Conservation (phyloP, 1,140 invertebrate species). For the Stratiolaelaps scimitus region DNA sequence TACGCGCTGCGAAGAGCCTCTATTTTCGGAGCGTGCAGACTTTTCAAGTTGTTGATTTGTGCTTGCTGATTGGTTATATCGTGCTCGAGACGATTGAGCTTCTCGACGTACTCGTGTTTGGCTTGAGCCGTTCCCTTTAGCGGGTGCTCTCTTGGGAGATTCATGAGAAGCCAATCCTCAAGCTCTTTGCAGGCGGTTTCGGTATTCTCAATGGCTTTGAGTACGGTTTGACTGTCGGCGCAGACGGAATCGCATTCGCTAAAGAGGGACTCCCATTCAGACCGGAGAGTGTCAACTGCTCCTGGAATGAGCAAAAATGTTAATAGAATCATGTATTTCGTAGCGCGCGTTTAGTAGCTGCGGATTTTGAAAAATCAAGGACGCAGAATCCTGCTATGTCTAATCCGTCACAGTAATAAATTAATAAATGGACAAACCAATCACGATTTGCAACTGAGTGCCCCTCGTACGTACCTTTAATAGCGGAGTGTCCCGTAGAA, state of each 20-base stretch:
- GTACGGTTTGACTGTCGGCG: conserved; percentile 51
- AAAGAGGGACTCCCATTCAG: conserved; percentile 64
- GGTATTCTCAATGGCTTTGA: conserved; percentile 61
- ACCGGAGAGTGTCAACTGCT: conserved; percentile 55
- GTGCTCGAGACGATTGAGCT: conserved; percentile 47
- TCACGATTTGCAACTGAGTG: not conserved
- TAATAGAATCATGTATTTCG: not conserved
- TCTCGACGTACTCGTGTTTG: conserved; percentile 64
- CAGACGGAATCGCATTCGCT: conserved; percentile 54
- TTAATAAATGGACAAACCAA: no score
- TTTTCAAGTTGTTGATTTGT: conserved; percentile 9
- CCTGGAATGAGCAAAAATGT: conserved; percentile 39
- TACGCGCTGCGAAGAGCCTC: conserved; percentile 11
- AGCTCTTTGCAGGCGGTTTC: conserved; percentile 60
- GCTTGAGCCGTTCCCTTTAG: conserved; percentile 68
- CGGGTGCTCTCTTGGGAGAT: conserved; percentile 73
- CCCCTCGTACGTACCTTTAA: not conserved
- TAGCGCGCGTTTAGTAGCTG: not conserved
- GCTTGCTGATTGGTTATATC: conserved; percentile 34
- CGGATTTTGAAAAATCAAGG: not conserved
- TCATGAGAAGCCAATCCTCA: conserved; percentile 66
- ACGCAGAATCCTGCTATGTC: no score
- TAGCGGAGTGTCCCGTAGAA: not conserved
- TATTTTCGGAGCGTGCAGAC: not conserved
- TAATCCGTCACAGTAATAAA: no score